A percentile compares a stretch with the other conserved stretches of the same genome.
phyloP scores from a whole-genome alignment of 2,797 vertebrate species.

The Premnoplex brunnescens region DNA sequence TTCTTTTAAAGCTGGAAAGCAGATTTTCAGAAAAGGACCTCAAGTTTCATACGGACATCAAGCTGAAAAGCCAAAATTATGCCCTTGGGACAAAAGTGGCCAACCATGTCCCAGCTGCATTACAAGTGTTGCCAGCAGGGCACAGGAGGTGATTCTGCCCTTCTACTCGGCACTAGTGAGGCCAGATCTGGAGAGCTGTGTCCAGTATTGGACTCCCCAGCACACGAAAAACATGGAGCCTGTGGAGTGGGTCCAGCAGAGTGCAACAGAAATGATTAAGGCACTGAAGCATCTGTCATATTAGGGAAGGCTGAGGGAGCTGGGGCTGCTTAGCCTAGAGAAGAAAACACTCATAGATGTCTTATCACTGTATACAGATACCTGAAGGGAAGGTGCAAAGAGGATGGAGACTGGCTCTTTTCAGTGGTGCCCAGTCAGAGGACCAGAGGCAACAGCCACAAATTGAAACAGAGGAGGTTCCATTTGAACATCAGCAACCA shows the following conservation, averaged over 20 bases:
- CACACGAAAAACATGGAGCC: not conserved
- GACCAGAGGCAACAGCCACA: not conserved
- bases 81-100: not conserved
- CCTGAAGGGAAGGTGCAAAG: not conserved
- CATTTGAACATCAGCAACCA: not conserved
- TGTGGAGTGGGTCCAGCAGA: not conserved
- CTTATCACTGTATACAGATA: not conserved
- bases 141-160: not conserved
- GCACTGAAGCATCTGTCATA: not conserved
- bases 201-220: not conserved
- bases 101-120: not conserved
- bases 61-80: not conserved
- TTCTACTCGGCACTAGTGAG: not conserved
- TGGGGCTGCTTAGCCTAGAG: not conserved
- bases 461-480: not conserved
- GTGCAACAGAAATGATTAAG: not conserved
- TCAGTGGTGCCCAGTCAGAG: not conserved
- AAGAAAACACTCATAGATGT: rapidly evolving
- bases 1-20: not conserved
- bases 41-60: not conserved
- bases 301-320: not conserved
- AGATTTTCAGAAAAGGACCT: not conserved
- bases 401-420: not conserved
- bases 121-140: not conserved
- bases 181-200: not conserved